Conservation (phyloP, 2,113 vertebrate genomes). For the Raja brachyura region DNA sequence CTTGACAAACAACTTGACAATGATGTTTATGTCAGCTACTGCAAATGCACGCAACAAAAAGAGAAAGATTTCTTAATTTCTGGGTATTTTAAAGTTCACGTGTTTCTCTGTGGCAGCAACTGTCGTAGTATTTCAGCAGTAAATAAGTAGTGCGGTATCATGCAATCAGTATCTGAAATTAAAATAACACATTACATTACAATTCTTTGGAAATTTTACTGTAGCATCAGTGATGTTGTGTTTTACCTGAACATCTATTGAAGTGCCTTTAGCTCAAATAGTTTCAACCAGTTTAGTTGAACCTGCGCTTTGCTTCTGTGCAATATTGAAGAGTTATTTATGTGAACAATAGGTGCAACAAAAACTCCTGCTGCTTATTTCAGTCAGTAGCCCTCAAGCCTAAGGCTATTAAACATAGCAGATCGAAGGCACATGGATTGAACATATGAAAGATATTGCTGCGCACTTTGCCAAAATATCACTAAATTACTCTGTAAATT, state of each 20-base stretch:
- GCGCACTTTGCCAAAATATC: not conserved
- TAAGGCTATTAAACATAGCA: not conserved
- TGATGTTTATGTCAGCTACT: not conserved
- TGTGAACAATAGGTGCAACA: not conserved
- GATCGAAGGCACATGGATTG: not conserved
- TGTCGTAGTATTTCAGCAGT: no score
- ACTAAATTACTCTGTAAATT: not conserved
- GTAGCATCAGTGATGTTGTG: no score
- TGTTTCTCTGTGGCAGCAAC: no score
- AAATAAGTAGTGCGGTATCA: no score
- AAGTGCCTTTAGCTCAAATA: no score
- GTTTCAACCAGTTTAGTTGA: not conserved
- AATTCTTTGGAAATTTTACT: no score
- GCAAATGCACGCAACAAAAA: not conserved
- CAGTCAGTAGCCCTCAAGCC: not conserved
- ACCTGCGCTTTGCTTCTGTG: not conserved
- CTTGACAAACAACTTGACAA: not conserved
- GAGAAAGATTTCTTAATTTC: not conserved
- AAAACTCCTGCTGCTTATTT: not conserved
- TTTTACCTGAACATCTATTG: no score
- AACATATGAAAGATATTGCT: not conserved
- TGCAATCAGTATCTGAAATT: no score
- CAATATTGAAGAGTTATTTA: not conserved
- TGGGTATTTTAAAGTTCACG: not conserved
- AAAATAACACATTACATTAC: no score